Base-by-base conservation (phyloP, 2,113 vertebrate species). In the Rhynchopsitta pachyrhyncha region DNA sequence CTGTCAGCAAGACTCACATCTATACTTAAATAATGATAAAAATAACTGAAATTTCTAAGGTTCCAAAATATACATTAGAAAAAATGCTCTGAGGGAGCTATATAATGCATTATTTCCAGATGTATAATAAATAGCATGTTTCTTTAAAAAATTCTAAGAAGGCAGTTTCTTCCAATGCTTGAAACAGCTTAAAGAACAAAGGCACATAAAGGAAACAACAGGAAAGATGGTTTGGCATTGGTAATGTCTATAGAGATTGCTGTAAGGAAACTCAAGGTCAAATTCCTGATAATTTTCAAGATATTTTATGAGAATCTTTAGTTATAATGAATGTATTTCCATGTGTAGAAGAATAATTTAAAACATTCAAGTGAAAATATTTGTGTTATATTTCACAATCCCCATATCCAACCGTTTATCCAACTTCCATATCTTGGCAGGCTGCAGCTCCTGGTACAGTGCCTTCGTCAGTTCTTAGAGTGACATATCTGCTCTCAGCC, bases 71-170 rank as follows among this genome's bases (percentile, higher is more conserved):
- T 17, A 87, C 37, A 55, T 52, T 69, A 87, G 60, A 83, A 85
- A 86, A 88, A 70, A 27, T 75, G 15, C 49, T 94, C 74, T 52
- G 78, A 75, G 82, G 68, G 63, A 87, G 28, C 33, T 90, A 55
- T 82, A 68, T 46, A 95, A 89, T 88, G 80, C 74, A 95, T 95
- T 92, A 64, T 95, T 97, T 96, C 94, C 91, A 97, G 90, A 95
- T 93, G 89, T 81, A 78, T n/a, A 79, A 88, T 62, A 95, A 95
- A 87, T 73, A 70, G 13, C 25, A 52, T 42, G 31, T 70, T 95
- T 76, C 75, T 77, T 85, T 93, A 11, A 78, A 96, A 96, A 95
- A 80, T 92, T 75, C 80, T 81, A 73, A 23, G 82, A 93, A 87
- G 85, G 82, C 79, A 94, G 9, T 77, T 97, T 97, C 53, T 97